These are phyloP conservation scores for Drosophila sp. DNA, from an alignment of 1,140 invertebrate species.

Conservation along the genomic window DNA sequence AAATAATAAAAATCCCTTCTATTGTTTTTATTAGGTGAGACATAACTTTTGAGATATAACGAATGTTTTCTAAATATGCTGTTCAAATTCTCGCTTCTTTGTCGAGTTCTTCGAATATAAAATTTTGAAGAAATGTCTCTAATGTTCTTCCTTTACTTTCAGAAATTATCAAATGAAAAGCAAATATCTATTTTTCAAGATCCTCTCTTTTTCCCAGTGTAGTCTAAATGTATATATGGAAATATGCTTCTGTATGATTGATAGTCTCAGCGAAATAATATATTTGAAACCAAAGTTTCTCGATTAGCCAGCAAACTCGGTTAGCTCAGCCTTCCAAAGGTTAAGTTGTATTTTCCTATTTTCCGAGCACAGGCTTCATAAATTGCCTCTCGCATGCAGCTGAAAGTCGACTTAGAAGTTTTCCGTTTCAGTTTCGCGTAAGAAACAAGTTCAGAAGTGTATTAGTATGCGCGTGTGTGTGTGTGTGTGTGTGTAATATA, in stretches of 20 bases:
- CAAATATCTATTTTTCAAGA: too few relatives aligned
- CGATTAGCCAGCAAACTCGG: constrained; percentile 54
- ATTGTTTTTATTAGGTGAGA: too few relatives aligned
- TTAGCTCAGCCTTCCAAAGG: constrained; percentile 7
- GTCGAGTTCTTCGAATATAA: too few relatives aligned
- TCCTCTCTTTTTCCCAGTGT: too few relatives aligned
- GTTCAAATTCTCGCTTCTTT: too few relatives aligned
- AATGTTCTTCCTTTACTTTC: too few relatives aligned
- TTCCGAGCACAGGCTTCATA: constrained; percentile 44
- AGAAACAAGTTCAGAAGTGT: constrained; percentile 14
- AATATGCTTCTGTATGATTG: constrained; percentile 52
- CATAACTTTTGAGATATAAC: too few relatives aligned
- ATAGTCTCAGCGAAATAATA: constrained; percentile 63
- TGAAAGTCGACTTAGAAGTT: constrained; percentile 34
- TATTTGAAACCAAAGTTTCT: constrained; percentile 74
- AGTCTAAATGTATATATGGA: not conserved
- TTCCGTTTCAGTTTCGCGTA: constrained; percentile 23
- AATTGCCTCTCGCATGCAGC: constrained; percentile 50
- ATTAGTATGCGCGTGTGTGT: too few relatives aligned
- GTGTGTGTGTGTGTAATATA: constrained; percentile 39
- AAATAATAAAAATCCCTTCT: too few relatives aligned
- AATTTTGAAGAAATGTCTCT: too few relatives aligned
- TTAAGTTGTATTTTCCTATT: constrained; percentile 31
- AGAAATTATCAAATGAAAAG: too few relatives aligned
- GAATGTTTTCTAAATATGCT: too few relatives aligned